Percentiles rank a stretch among this genome's conserved stretches.
phyloP scores from a whole-genome alignment of 2,113 vertebrate genomes.

The Phasianus colchicus region DNA sequence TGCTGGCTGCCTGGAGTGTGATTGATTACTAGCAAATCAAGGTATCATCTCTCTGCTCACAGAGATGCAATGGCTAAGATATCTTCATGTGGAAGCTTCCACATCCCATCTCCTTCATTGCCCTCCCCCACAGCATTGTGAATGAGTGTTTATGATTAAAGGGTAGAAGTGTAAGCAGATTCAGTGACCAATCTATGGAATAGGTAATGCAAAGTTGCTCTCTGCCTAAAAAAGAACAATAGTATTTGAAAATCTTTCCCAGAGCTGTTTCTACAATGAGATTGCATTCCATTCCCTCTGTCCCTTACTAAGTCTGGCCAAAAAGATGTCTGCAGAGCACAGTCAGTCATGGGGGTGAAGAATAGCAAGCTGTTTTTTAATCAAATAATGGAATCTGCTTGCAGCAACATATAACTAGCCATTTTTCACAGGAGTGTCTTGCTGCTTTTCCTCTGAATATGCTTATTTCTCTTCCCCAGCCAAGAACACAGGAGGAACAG shows the following conservation, averaged over 20 bases:
- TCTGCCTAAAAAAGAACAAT: not conserved
- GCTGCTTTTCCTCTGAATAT: not conserved
- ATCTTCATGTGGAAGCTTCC: not conserved
- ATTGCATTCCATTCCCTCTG: not conserved
- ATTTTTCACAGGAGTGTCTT: constrained; percentile 5
- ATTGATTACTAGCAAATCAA: constrained; percentile 24
- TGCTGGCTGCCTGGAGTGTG: not conserved
- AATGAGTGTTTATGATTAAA: not conserved
- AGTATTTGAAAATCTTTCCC: not conserved
- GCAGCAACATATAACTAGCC: constrained; percentile 35
- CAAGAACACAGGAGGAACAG: not conserved
- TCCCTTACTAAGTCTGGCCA: not conserved
- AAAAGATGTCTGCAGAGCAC: not conserved
- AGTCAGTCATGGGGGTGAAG: not conserved
- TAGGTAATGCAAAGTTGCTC: not conserved
- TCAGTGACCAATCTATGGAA: not conserved
- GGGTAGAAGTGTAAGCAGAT: not conserved
- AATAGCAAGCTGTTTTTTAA: constrained; percentile 25
- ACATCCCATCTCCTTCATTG: rapidly evolving
- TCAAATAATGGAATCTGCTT: constrained; percentile 64
- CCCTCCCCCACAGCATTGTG: not conserved
- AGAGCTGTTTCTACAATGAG: not conserved
- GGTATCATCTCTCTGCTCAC: not conserved
- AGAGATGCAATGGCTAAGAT: not conserved
- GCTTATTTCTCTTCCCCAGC: constrained; percentile 3